These are phyloP conservation scores for Cranoglanis bouderius DNA, from an alignment of 2,113 vertebrate species.

Conservation along the genomic window DNA sequence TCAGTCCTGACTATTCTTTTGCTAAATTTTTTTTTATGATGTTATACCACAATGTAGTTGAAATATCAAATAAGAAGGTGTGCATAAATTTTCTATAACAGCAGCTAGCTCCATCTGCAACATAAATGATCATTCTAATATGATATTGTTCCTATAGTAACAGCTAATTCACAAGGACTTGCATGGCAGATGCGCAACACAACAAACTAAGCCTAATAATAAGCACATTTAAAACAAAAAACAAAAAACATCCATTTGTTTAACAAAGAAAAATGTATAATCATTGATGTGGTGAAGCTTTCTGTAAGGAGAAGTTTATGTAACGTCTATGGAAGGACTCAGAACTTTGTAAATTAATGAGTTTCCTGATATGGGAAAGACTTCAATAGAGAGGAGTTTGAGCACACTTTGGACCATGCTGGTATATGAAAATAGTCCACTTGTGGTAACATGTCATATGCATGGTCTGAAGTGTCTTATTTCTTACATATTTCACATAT, in stretches of 20 bases:
- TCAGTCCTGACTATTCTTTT: not conserved
- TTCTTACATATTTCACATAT: not conserved
- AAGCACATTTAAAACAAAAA: not conserved
- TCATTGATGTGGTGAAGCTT: not conserved
- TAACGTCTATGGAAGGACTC: not conserved
- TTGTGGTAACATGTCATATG: not conserved
- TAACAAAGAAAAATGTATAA: not conserved
- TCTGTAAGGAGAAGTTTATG: not conserved
- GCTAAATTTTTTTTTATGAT: not conserved
- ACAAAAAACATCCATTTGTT: not conserved
- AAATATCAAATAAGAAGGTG: not conserved
- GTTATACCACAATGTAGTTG: not conserved
- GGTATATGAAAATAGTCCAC: not conserved
- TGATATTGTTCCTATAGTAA: not conserved
- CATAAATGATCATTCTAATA: not conserved
- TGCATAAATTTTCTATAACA: not conserved
- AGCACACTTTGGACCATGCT: not conserved
- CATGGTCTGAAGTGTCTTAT: not conserved
- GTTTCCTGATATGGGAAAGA: not conserved
- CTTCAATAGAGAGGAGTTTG: not conserved
- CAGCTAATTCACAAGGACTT: not conserved
- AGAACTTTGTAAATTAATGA: not conserved
- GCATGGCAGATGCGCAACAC: not conserved
- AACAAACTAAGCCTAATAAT: not conserved
- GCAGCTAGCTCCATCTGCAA: not conserved